Conservation (phyloP, 2,113 vertebrate genomes). For the Irena cyanogastra region DNA sequence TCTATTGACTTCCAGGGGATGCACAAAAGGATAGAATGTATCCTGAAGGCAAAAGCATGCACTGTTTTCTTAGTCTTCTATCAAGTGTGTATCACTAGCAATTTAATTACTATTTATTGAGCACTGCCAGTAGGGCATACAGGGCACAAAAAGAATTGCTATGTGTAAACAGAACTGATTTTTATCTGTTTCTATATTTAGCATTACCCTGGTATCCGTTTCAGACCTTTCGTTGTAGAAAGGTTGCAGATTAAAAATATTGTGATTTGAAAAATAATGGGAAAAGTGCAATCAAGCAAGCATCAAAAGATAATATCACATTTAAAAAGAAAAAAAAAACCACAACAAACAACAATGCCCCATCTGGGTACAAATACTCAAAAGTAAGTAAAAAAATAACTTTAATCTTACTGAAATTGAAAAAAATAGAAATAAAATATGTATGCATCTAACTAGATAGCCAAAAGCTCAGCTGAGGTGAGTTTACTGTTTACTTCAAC, state of each 20-base stretch:
- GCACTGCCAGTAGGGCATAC: not conserved
- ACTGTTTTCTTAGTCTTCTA: not conserved
- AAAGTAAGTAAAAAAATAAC: not conserved
- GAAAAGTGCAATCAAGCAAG: not conserved
- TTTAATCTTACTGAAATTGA: not conserved
- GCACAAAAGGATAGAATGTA: not conserved
- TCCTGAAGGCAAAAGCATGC: not conserved
- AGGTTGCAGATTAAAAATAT: not conserved
- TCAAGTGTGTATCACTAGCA: not conserved
- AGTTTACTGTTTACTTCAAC: not conserved
- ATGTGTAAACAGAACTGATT: not conserved
- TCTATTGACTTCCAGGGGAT: not conserved
- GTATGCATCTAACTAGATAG: not conserved
- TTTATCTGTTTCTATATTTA: not conserved
- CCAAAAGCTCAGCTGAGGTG: not conserved
- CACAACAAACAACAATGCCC: fast-evolving
- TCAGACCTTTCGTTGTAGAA: not conserved
- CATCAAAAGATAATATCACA: not conserved
- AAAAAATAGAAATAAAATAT: not conserved
- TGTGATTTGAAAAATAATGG: not conserved
- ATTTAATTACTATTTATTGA: constrained; percentile 11
- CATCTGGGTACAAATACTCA: not conserved
- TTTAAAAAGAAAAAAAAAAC: not conserved
- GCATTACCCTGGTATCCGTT: not conserved
- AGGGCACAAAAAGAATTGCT: not conserved